Conservation (phyloP, 2,113 vertebrate species). For the Misgurnus mizolepis region DNA sequence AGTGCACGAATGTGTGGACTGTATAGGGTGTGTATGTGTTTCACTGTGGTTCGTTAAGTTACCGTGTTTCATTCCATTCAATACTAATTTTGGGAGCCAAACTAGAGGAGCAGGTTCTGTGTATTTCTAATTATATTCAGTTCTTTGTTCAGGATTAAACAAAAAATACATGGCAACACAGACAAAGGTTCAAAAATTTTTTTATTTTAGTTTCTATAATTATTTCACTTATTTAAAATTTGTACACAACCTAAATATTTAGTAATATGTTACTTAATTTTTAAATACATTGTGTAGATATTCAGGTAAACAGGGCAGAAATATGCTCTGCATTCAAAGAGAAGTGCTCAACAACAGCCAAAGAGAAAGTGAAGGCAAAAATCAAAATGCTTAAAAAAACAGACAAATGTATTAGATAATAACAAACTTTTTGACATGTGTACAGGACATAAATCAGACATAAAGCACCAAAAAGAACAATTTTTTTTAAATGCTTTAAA, state of each 20-base stretch:
- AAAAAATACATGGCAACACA: not conserved
- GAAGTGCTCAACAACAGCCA: too few relatives aligned
- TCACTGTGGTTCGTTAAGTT: conserved; percentile 2
- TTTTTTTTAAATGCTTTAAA: not conserved
- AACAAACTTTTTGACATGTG: not conserved
- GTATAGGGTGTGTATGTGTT: not conserved
- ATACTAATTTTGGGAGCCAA: not conserved
- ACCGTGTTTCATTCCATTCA: not conserved
- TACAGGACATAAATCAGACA: not conserved
- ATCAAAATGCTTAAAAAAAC: not conserved
- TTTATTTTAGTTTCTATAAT: not conserved
- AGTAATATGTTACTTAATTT: not conserved
- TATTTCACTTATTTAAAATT: not conserved
- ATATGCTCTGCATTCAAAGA: not conserved
- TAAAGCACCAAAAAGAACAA: not conserved
- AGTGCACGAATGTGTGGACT: conserved; percentile 6
- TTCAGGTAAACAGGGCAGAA: too few relatives aligned
- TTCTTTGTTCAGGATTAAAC: not conserved
- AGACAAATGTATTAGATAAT: not conserved
- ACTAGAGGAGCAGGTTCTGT: not conserved
- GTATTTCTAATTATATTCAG: not conserved
- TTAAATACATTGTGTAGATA: too few relatives aligned
- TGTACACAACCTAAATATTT: not conserved
- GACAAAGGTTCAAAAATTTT: not conserved
- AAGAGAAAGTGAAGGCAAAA: too few relatives aligned